A percentile compares a stretch with the other conserved stretches of the same genome.
Evolutionary conservation across 1,140 invertebrate species (phyloP).

Genomic region (Eumaeus atala): DNA sequence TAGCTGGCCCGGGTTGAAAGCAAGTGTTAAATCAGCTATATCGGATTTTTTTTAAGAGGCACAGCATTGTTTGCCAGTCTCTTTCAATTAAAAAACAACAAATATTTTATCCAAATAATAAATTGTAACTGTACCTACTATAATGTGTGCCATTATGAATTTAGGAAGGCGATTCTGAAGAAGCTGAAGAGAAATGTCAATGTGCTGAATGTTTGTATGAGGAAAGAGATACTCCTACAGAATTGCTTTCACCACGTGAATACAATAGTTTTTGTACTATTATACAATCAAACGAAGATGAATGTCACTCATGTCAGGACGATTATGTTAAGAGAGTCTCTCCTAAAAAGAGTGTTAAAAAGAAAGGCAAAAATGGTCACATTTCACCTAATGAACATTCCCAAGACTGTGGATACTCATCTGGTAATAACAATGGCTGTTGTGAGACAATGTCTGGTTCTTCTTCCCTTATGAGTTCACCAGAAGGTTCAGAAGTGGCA

Average conservation of each 20-base stretch:
- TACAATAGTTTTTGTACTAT: slow-evolving; percentile 44
- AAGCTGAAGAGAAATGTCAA: slow-evolving; percentile 65
- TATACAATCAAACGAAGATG: slow-evolving; percentile 40
- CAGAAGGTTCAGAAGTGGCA: slow-evolving; percentile 88
- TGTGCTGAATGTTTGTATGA: slow-evolving; percentile 64
- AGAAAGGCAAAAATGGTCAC: slow-evolving; percentile 60
- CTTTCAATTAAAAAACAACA: too few species aligned
- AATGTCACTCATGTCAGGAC: slow-evolving; percentile 54
- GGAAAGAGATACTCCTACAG: slow-evolving; percentile 58
- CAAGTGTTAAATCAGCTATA: too few species aligned
- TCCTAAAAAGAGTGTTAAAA: slow-evolving; percentile 49
- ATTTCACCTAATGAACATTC: slow-evolving; percentile 80
- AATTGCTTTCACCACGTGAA: slow-evolving; percentile 49
- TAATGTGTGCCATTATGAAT: slow-evolving; percentile 3
- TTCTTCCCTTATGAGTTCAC: slow-evolving; percentile 83
- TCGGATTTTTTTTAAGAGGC: too few species aligned
- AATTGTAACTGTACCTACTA: neutral
- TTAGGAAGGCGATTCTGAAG: slow-evolving; percentile 64
- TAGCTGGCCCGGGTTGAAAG: too few species aligned
- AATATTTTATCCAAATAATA: too few species aligned
- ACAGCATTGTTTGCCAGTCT: too few species aligned
- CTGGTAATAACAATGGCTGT: slow-evolving; percentile 82
- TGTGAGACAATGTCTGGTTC: slow-evolving; percentile 77
- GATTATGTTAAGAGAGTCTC: slow-evolving; percentile 45
- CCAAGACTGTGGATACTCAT: slow-evolving; percentile 90